These are phyloP conservation scores for Chaetodon trifascialis DNA, from an alignment of 2,113 vertebrate genomes.

Conservation along the genomic window DNA sequence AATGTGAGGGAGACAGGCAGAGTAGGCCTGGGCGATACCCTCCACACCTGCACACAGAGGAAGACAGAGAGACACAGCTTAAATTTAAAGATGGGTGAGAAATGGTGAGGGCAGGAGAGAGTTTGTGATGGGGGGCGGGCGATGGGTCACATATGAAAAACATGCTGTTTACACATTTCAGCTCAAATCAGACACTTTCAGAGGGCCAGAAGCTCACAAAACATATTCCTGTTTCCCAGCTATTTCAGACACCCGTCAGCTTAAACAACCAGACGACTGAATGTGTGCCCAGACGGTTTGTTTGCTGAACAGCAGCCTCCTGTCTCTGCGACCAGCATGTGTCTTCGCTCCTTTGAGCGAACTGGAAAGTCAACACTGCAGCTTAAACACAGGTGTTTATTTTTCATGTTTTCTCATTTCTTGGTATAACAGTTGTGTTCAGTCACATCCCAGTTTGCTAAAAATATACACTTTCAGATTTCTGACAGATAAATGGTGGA, in stretches of 20 bases:
- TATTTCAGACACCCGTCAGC: not conserved
- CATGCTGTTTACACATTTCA: no score
- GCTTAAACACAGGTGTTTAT: not conserved
- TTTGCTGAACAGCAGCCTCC: not conserved
- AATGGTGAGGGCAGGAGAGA: not conserved
- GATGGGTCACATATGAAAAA: no score
- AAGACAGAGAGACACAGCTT: not conserved
- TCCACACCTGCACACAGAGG: conserved; percentile 89
- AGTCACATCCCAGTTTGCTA: not conserved
- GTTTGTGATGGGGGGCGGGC: not conserved
- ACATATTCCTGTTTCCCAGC: not conserved
- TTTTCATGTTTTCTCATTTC: not conserved
- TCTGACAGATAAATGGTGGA: not conserved
- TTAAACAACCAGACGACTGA: conserved; percentile 1
- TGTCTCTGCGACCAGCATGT: not conserved
- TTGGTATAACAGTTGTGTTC: not conserved
- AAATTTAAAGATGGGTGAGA: not conserved
- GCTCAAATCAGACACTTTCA: no score
- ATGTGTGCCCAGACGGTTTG: not conserved
- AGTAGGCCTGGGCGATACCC: conserved; percentile 96
- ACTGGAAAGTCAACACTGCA: not conserved
- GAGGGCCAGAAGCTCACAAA: not conserved
- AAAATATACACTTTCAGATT: not conserved
- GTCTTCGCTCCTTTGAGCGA: not conserved
- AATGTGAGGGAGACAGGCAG: conserved; percentile 94